Evolutionary conservation across 2,888 invertebrate species (phyloP), one percentile per base, ranked within the genome.

Genomic region (Xylophagus ater): DNA sequence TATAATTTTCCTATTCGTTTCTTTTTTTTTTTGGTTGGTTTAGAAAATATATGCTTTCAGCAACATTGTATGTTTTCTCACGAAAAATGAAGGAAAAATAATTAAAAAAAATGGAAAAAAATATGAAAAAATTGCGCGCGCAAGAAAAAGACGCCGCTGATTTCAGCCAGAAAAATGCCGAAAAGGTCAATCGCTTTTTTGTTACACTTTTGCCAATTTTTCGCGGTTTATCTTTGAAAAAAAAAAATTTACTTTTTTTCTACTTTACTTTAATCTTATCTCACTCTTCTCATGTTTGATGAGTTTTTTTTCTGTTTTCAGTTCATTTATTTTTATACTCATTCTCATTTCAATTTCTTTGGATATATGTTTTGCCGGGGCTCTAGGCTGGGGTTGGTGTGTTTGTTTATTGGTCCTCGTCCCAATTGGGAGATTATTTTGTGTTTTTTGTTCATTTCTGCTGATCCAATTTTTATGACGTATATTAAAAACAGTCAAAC

Each of bases 171-270:
- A 26, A n/a, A n/a, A 26, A 26, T 26, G 12, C 9, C 26, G 5
- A n/a, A 26, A 26, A 26, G 26, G 26, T 26, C 26, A 26, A 26
- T 26, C 26, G 26, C 26, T 26, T 26, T 26, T 26, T 26, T 26
- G 26, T 8, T 26, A 26, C 26, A 26, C 26, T 26, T 26, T 26
- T 26, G 26, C 26, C 26, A 26, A 26, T 26, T n/a, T n/a, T n/a
- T n/a, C n/a, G n/a, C n/a, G n/a, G n/a, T n/a, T n/a, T n/a, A n/a
- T n/a, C n/a, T n/a, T n/a, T n/a, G n/a, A n/a, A n/a, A n/a, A n/a
- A n/a, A n/a, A n/a, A n/a, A n/a, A n/a, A n/a, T n/a, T n/a, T n/a
- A n/a, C n/a, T n/a, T n/a, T n/a, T n/a, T n/a, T n/a, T n/a, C n/a
- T n/a, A n/a, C n/a, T n/a, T n/a, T n/a, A n/a, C n/a, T n/a, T n/a